Evolutionary conservation across 2,113 vertebrate genomes (phyloP).

Genomic region (Rhynchomys soricoides): DNA sequence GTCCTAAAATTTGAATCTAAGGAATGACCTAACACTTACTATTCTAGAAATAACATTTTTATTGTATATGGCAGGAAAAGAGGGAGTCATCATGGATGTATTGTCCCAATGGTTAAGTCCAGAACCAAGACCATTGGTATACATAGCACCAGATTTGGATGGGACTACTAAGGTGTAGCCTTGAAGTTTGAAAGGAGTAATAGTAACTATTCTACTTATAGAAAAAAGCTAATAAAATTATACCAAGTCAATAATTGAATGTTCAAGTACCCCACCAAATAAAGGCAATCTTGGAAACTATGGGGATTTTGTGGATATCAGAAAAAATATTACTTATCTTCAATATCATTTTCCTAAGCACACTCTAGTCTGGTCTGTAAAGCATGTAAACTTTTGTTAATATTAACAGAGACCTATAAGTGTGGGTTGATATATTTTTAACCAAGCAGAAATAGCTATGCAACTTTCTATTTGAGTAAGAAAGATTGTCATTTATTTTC

Average conservation of each 20-base stretch:
- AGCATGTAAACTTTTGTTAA: not conserved
- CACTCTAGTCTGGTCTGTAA: not conserved
- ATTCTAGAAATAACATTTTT: not conserved
- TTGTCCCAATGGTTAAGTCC: not conserved
- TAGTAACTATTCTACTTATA: not conserved
- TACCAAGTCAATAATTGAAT: not conserved
- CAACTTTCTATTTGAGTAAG: not conserved
- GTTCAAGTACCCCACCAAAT: not conserved
- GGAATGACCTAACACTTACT: rapidly evolving
- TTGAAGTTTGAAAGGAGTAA: not conserved
- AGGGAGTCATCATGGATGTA: not conserved
- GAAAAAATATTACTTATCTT: not conserved
- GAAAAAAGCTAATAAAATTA: not conserved
- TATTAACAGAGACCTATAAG: not conserved
- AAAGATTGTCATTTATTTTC: not conserved
- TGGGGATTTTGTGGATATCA: not conserved
- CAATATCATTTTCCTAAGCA: not conserved
- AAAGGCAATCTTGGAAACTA: not conserved
- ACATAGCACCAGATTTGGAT: not conserved
- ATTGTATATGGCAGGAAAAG: not conserved
- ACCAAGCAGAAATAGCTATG: not conserved
- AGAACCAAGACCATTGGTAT: not conserved
- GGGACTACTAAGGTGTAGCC: not conserved
- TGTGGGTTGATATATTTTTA: not conserved
- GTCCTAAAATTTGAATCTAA: not conserved